Base-by-base conservation (phyloP, 2,888 invertebrate species). In the Tinea semifulvella region DNA sequence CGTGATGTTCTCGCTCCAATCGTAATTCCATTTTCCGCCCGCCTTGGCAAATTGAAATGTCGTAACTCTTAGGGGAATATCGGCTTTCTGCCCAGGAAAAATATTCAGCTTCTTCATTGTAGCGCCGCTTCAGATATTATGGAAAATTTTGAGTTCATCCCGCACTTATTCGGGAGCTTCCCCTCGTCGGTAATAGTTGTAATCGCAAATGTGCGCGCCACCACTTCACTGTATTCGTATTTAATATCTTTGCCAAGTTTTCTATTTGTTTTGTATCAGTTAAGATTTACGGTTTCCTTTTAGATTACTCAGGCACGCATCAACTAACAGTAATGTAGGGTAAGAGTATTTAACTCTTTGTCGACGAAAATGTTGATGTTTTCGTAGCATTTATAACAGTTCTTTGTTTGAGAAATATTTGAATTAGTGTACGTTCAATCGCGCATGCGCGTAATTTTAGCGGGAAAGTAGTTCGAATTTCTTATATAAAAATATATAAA, bases 1-100 rank as follows among this genome's bases (percentile, higher is more conserved):
- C 67, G 60, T n/a, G 65, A 61, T 57, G 60, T 63, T 70, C 74
- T 74, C 77, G 74, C 77, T 79, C 65, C 75, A 81, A 81, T 79
- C 79, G 80, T 79, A 79, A 81, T 81, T 79, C 79, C 79, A 80
- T 81, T 81, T 82, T 81, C 82, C 80, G 79, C 79, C 77, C 80
- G 81, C 81, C 80, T 80, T 81, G 76, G 81, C 81, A 81, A 82
- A 82, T 82, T 82, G 82, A 82, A 82, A 82, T 80, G 81, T 80
- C 80, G 81, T 81, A 80, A 80, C 77, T 81, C 82, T 80, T 79
- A 65, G 73, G 81, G 81, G 81, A 79, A 81, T 81, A 77, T 80
- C 80, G 79, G 76, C 77, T 80, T 80, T 80, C 75, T 74, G 71
- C 70, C 68, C 69, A 73, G 79, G 79, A 76, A 81, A 76, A 79